phyloP scores from a whole-genome alignment of 2,888 invertebrate species.

The Sphaerophoria rueppellii region DNA sequence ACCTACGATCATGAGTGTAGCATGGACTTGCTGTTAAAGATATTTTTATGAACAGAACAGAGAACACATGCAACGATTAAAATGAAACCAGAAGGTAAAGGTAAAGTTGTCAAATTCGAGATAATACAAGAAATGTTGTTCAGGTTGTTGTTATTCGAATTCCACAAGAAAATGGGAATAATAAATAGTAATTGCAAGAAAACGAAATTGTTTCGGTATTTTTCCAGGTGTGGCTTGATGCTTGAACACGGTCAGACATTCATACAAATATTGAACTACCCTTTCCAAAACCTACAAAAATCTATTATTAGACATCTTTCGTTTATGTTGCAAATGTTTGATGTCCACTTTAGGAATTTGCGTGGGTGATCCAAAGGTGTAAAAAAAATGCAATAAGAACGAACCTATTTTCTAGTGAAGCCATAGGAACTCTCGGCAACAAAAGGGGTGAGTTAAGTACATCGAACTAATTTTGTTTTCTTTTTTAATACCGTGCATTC shows the following conservation, averaged over 20 bases:
- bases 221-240: slow-evolving; percentile 26
- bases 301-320: neutral
- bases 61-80: too few relatives aligned
- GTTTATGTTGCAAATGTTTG: neutral
- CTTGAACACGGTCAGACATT: too few relatives aligned
- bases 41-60: too few relatives aligned
- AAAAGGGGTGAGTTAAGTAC: neutral
- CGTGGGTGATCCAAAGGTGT: slow-evolving; percentile 53
- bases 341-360: slow-evolving; percentile 58
- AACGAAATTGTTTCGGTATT: neutral
- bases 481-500: slow-evolving; percentile 14
- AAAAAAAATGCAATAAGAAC: slow-evolving; percentile 26
- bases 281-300: neutral
- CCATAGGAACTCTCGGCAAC: slow-evolving; percentile 15
- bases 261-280: neutral
- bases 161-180: too few relatives aligned
- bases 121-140: too few relatives aligned
- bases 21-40: neutral
- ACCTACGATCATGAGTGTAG: neutral
- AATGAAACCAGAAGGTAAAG: too few relatives aligned
- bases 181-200: neutral
- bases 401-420: slow-evolving; percentile 52
- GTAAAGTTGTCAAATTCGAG: too few relatives aligned
- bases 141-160: too few relatives aligned
- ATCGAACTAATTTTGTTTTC: neutral